Conservation (phyloP, 2,113 vertebrate species). For the Elephantulus edwardii region DNA sequence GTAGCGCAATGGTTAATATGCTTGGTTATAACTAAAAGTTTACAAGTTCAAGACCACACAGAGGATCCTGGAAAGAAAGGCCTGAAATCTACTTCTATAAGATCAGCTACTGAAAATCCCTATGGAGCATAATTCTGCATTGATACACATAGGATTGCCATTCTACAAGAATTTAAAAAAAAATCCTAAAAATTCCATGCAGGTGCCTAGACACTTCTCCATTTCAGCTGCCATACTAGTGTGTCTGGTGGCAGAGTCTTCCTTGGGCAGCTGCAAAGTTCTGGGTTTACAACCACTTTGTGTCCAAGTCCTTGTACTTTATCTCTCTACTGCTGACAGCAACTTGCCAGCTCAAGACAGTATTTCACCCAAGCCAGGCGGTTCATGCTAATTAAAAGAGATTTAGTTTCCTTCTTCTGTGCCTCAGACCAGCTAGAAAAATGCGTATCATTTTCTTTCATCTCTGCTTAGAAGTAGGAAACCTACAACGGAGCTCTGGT, state of each 20-base stretch:
- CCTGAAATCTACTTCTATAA: not conserved
- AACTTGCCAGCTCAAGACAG: not conserved
- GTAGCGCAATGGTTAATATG: not conserved
- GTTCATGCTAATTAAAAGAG: constrained; percentile 43
- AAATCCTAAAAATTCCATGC: too few species aligned
- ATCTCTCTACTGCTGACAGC: not conserved
- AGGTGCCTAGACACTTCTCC: too few species aligned
- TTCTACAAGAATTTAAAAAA: too few species aligned
- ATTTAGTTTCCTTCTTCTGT: constrained; percentile 37
- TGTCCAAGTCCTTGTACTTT: not conserved
- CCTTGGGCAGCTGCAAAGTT: not conserved
- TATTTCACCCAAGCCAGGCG: constrained; percentile 43
- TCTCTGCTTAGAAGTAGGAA: not conserved
- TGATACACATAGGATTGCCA: not conserved
- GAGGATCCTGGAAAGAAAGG: not conserved
- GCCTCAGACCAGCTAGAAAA: constrained; percentile 55
- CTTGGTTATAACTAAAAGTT: not conserved
- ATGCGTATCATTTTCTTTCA: constrained; percentile 37
- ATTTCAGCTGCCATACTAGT: too few species aligned
- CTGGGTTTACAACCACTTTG: not conserved
- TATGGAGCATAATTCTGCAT: not conserved
- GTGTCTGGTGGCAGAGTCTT: too few species aligned
- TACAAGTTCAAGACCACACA: not conserved
- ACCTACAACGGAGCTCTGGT: too few species aligned
- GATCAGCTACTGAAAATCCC: not conserved